Base-by-base conservation (phyloP, 2,113 vertebrate genomes). In the Rostratula benghalensis region DNA sequence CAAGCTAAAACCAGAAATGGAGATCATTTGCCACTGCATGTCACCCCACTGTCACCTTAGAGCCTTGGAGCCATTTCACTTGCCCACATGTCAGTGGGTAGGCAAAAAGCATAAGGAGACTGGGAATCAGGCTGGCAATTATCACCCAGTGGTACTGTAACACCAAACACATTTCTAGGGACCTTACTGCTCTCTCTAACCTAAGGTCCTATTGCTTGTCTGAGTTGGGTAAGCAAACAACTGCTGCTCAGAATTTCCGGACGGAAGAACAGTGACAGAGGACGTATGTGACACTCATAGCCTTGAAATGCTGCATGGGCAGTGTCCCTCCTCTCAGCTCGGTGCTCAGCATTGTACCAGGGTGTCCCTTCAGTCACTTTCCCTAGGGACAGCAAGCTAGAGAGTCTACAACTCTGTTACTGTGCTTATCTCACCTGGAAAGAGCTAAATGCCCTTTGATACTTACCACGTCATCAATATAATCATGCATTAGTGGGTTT, bases 381-480 rank as follows among this genome's bases (percentile, higher is more conserved):
- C 37, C 16, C 3, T 1, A 11, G 19, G 11, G 22, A 54, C n/a
- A 2, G 3, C 23, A 5, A 0, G 0, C 13, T 19, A 23, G 9
- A 70, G 25, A 15, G 48, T 14, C 11, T 22, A 3, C 0, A 1
- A 8, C 7, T 63, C 51, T 45, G 21, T 22, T 37, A 15, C 5
- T 21, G 3, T 12, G 20, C 25, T 1, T 6, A 20, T 17, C 35
- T 46, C 41, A 46, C 37, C 22, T 51, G 23, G 37, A 54, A 87
- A 74, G 15, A 76, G 4, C 37, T 39, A 57, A 39, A 30, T 33
- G 21, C 6, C 35, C 22, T 43, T 15, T 79, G 30, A 28, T 71
- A 35, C 3, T 83, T 83, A 20, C 24, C 1, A 0, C 46, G 17
- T 53, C 11, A 48, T 37, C 25, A 27, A 11, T 35, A 45, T 27